Evolutionary conservation across 2,888 invertebrate genomes (phyloP).

Genomic region (Salticus scenicus): DNA sequence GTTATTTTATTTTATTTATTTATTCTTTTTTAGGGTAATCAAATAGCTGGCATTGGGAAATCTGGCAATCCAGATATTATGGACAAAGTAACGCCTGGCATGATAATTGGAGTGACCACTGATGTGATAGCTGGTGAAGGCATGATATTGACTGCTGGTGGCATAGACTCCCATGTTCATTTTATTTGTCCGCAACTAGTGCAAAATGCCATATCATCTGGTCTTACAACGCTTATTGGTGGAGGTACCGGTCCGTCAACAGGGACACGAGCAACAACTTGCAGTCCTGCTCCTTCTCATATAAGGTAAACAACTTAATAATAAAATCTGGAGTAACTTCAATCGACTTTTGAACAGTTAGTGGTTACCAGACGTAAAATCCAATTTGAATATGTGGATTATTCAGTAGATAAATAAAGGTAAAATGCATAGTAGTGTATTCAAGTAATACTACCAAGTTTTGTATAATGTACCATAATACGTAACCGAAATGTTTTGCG

Average conservation of each 20-base stretch:
- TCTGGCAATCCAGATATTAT: slow-evolving; percentile 76
- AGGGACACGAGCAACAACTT: slow-evolving; percentile 75
- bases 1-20: no score
- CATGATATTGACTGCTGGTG: slow-evolving; percentile 75
- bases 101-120: slow-evolving; percentile 75
- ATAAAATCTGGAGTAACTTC: no score
- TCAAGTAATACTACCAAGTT: no score
- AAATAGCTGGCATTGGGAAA: slow-evolving; percentile 75
- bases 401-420: no score
- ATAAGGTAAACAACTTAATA: slow-evolving; percentile 73
- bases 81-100: slow-evolving; percentile 73
- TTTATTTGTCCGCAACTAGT: slow-evolving; percentile 75
- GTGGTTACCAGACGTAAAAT: no score
- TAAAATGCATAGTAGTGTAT: no score
- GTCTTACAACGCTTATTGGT: slow-evolving; percentile 75
- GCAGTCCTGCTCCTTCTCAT: slow-evolving; percentile 75
- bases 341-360: no score
- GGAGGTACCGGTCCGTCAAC: slow-evolving; percentile 76
- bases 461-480: no score
- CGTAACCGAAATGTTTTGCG: no score
- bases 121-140: slow-evolving; percentile 75
- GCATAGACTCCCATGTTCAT: slow-evolving; percentile 74
- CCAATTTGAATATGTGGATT: no score
- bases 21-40: slow-evolving; percentile 73
- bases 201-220: slow-evolving; percentile 74